Conservation (phyloP, 2,888 invertebrate species). For the Eulithis prunata region DNA sequence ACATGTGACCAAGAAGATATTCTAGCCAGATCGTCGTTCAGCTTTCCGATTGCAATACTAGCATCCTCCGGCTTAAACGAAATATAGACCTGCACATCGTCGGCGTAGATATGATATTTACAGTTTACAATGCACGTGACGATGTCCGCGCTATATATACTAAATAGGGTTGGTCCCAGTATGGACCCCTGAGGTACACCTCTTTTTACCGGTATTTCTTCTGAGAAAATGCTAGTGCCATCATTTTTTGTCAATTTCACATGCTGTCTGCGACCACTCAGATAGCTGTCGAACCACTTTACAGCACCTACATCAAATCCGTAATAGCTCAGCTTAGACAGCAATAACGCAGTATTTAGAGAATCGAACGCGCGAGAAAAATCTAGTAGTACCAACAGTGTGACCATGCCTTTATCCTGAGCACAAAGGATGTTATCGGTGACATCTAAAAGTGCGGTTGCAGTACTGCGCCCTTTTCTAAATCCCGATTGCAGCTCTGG, state of each 20-base stretch:
- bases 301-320: background rate
- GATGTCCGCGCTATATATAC: background rate
- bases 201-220: background rate
- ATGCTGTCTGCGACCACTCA: background rate
- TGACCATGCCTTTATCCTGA: background rate
- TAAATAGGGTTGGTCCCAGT: background rate
- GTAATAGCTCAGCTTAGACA: slow-evolving; percentile 1
- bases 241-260: background rate
- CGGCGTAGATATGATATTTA: background rate
- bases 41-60: background rate
- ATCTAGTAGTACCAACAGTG: background rate
- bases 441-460: background rate
- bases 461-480: background rate
- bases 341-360: background rate
- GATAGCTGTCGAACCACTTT: slow-evolving; percentile 1
- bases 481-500: background rate
- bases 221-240: background rate
- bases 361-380: slow-evolving; percentile 4
- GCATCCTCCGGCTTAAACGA: background rate
- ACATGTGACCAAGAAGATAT: background rate
- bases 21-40: background rate
- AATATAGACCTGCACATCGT: too few relatives aligned
- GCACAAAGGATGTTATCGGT: background rate
- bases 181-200: background rate
- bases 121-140: background rate